phyloP scores from a whole-genome alignment of 2,888 invertebrate species.

The Hemaris fuciformis region DNA sequence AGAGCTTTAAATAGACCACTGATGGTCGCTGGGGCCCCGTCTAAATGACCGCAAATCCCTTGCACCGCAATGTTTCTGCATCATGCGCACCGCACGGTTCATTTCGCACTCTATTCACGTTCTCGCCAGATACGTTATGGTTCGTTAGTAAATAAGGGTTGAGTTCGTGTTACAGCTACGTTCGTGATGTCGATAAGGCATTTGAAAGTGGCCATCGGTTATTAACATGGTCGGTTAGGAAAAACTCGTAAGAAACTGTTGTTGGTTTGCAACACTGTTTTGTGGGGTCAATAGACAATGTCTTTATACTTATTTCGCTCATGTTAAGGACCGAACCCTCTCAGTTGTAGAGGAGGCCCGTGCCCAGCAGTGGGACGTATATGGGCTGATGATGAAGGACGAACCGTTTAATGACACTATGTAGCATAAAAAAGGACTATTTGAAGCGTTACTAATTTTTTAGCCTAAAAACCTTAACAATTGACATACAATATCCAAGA shows the following conservation, averaged over 20 bases:
- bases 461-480: background rate
- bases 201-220: background rate
- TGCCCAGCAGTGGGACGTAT: too few species aligned
- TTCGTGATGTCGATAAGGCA: background rate
- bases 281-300: background rate
- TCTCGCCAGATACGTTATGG: constrained; percentile 14
- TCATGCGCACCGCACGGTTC: constrained; percentile 12
- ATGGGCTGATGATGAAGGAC: too few species aligned
- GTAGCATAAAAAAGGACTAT: too few species aligned
- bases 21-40: constrained; percentile 36
- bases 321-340: too few species aligned
- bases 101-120: constrained; percentile 23
- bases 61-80: constrained; percentile 27
- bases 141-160: constrained; percentile 4
- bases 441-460: background rate
- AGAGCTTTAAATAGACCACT: constrained; percentile 49
- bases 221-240: background rate
- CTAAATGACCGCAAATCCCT: constrained; percentile 51
- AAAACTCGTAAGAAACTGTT: background rate
- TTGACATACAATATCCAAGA: background rate
- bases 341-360: too few species aligned
- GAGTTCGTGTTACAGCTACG: background rate
- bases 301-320: background rate
- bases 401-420: background rate
- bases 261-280: background rate